A percentile compares a stretch with the other conserved stretches of the same genome.
Evolutionary conservation across 2,113 vertebrate species (phyloP).

Genomic region (Amblyopsis rosae): DNA sequence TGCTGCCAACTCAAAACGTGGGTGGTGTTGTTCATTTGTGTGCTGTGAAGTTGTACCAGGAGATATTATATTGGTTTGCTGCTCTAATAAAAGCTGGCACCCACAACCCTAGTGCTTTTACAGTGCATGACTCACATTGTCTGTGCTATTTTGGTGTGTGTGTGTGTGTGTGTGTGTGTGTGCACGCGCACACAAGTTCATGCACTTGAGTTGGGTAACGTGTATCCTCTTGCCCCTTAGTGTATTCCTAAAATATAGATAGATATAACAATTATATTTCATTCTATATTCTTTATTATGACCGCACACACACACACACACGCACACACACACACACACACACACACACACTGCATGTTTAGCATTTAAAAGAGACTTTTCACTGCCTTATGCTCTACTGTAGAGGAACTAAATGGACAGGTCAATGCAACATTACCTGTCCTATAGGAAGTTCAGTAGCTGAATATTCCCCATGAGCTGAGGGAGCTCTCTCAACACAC

Average conservation of each 20-base stretch:
- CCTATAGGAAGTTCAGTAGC: background rate
- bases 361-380: slow-evolving; percentile 4
- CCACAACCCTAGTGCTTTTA: slow-evolving; percentile 39
- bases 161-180: too few species aligned
- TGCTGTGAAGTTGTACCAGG: slow-evolving; percentile 35
- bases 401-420: slow-evolving; percentile 3
- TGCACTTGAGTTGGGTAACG: too few species aligned
- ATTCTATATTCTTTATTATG: background rate
- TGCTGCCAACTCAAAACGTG: slow-evolving; percentile 30
- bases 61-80: slow-evolving; percentile 39
- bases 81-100: slow-evolving; percentile 54
- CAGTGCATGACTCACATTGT: background rate
- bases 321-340: slow-evolving; percentile 1
- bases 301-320: background rate
- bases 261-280: slow-evolving; percentile 9
- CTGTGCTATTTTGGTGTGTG: too few species aligned
- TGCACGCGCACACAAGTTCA: too few species aligned
- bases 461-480: background rate
- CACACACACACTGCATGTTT: slow-evolving; percentile 4
- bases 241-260: too few species aligned
- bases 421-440: slow-evolving; percentile 4
- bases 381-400: slow-evolving; percentile 7
- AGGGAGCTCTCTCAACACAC: background rate
- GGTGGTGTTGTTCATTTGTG: slow-evolving; percentile 40
- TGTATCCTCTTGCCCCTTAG: too few species aligned